These are phyloP conservation scores for Chroicocephalus ridibundus DNA, from an alignment of 2,113 vertebrate genomes.

Conservation along the genomic window DNA sequence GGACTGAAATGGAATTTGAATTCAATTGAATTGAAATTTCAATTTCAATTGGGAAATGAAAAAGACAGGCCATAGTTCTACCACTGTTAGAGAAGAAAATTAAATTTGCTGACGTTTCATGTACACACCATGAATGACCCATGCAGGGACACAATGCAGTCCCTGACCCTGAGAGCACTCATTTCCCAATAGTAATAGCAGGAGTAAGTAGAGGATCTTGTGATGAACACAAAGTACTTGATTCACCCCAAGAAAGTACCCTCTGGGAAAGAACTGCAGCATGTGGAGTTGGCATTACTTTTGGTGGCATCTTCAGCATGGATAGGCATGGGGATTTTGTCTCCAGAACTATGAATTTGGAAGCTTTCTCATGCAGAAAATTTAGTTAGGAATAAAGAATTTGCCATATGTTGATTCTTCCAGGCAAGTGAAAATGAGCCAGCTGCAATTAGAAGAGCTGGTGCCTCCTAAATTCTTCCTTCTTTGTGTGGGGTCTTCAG, in stretches of 20 bases:
- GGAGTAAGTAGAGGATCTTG: not conserved
- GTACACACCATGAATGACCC: accelerated
- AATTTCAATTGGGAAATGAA: not conserved
- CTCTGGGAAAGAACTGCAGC: not conserved
- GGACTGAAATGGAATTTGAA: not conserved
- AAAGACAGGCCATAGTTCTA: not conserved
- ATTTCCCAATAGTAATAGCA: not conserved
- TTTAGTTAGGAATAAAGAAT: not conserved
- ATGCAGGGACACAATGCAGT: not conserved
- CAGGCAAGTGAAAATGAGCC: not conserved
- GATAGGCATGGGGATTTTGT: not conserved
- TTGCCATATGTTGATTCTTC: not conserved
- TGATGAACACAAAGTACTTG: not conserved
- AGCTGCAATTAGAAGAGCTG: not conserved
- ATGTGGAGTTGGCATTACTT: not conserved
- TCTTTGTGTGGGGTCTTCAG: not conserved
- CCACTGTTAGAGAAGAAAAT: not conserved
- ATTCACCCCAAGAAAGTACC: not conserved
- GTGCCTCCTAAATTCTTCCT: not conserved
- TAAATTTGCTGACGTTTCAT: not conserved
- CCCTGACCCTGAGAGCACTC: not conserved
- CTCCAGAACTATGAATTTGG: not conserved
- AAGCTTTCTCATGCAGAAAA: not conserved
- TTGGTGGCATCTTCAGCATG: not conserved
- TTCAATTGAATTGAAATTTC: no score